Evolutionary conservation across 1,140 invertebrate genomes (phyloP), one percentile per base, ranked within the genome.

Genomic region (Antheraea mylitta): DNA sequence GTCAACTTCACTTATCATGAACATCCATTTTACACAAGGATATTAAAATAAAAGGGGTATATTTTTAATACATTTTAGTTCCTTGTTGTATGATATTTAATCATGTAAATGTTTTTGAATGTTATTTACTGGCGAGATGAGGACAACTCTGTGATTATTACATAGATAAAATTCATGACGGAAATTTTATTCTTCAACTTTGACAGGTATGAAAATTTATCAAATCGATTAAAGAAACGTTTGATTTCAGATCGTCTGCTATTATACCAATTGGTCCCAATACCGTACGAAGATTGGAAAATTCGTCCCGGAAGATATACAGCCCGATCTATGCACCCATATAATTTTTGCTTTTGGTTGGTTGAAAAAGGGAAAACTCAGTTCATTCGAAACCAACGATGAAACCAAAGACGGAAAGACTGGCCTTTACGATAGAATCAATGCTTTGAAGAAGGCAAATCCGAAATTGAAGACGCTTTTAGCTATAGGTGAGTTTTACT

Each of bases 181-280:
- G 38, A 42, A 9, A 11, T 42, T 11, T 42, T 42, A 42, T 42
- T 42, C 7, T 30, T 4, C 22, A 2, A 30, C 22, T 4, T 30
- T 30, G 22, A 30, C 4, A 30, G 22, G 22, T 30, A 30, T 30
- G 22, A 30, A n/a, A 30, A 30, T 30, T 30, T 30, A 30, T 30
- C 4, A 30, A 30, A 30, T 4, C 4, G 22, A 30, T 30, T 30
- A 30, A 30, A 36, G 1, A 37, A 30, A 62, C 9, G 68, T 66
- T 71, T 53, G 45, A 6, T 74, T 73, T 53, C 92, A 97, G 94
- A 93, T 98, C 67, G 97, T 98, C 1, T 99, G 98, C 85, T 99
- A 99, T 87, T 99, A 98, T 91, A 99, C 98, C 18, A 99, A 99
- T 93, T 99, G 98, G 98, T 98, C 98, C 0, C 98, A 99, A 84